These are phyloP conservation scores for Galeruca laticollis DNA, from an alignment of 2,888 invertebrate genomes.

Conservation along the genomic window DNA sequence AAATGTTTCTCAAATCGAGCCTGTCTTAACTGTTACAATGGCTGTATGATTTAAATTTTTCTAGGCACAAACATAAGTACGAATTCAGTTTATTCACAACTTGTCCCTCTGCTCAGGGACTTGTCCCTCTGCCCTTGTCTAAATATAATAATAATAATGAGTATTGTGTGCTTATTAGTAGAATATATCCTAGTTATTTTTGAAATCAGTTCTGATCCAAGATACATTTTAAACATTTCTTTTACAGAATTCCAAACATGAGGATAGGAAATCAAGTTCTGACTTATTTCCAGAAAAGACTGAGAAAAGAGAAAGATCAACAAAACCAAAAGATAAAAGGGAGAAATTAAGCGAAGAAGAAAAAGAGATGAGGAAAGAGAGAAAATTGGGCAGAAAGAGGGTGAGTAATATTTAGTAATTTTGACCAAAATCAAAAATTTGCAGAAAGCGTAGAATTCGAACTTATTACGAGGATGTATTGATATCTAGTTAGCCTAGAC, in stretches of 20 bases:
- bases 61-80: no score
- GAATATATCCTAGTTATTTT: background rate
- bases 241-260: slow-evolving; percentile 68
- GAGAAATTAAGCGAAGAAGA: slow-evolving; percentile 82
- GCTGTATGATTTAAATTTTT: no score
- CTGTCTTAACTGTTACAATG: no score
- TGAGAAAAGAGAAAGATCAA: slow-evolving; percentile 69
- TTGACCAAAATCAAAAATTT: no score
- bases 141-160: no score
- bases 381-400: slow-evolving; percentile 84
- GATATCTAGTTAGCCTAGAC: no score
- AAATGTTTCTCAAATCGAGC: no score
- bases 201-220: background rate
- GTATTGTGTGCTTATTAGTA: background rate
- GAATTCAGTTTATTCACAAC: no score
- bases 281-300: slow-evolving; percentile 64
- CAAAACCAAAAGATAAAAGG: slow-evolving; percentile 71
- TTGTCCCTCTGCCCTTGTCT: no score
- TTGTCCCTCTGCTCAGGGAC: no score
- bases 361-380: slow-evolving; percentile 83
- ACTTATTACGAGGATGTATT: no score
- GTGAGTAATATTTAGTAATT: slow-evolving; percentile 67
- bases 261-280: slow-evolving; percentile 63
- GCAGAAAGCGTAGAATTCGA: no score
- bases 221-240: slow-evolving; percentile 48